Evolutionary conservation across 2,888 invertebrate genomes (phyloP).

Genomic region (Sinelater perroti): DNA sequence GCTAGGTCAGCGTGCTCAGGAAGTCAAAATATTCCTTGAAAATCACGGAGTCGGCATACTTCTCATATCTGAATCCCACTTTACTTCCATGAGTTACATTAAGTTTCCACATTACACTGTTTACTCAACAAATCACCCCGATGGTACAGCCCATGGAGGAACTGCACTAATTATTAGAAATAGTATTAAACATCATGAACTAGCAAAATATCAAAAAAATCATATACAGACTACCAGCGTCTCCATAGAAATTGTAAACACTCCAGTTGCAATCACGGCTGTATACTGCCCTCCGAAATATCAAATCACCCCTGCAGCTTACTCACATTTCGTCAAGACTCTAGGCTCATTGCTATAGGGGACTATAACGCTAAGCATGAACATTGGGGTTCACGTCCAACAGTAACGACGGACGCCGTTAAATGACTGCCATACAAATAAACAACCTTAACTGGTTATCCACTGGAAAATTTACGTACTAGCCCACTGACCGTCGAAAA

Average conservation of each 20-base stretch:
- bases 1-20: too few species aligned
- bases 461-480: too few species aligned
- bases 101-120: neutral
- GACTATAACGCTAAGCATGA: conserved; percentile 6
- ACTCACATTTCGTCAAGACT: too few species aligned
- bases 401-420: too few species aligned
- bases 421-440: too few species aligned
- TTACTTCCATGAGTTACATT: neutral
- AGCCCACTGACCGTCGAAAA: too few species aligned
- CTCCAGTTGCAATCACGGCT: too few species aligned
- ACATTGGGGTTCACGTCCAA: too few species aligned
- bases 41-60: neutral
- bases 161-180: conserved; percentile 5
- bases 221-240: conserved; percentile 5
- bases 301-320: too few species aligned
- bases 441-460: too few species aligned
- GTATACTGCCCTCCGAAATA: too few species aligned
- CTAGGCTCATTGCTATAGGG: neutral
- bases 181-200: conserved; percentile 1
- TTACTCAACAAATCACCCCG: conserved; percentile 1
- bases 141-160: conserved; percentile 10
- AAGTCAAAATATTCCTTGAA: neutral
- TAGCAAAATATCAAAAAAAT: neutral
- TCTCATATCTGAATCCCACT: neutral
- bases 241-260: too few species aligned